phyloP scores from a whole-genome alignment of 2,888 invertebrate species.

The Ferrisia virgata region DNA sequence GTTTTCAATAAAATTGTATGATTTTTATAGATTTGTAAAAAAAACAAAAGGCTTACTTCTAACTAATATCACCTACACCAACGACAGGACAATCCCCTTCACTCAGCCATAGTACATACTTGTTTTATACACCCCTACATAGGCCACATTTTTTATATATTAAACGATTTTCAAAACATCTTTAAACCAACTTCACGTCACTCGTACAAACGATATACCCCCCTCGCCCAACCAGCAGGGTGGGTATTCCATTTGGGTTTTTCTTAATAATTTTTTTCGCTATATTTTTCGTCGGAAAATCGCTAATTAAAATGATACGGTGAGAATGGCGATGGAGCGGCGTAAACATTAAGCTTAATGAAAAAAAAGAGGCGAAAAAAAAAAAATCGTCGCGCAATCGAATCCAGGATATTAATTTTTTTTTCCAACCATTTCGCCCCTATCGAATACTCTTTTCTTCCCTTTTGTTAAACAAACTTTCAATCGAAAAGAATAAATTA shows the following conservation, averaged over 20 bases:
- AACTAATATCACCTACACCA: neutral
- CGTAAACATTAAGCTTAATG: neutral
- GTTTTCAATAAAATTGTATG: conserved; percentile 31
- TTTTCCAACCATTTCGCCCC: neutral
- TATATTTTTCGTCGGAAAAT: neutral
- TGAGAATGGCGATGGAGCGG: neutral
- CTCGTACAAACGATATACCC: no score
- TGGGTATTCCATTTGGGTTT: neutral
- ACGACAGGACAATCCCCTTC: neutral
- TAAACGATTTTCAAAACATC: neutral
- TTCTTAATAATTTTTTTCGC: neutral
- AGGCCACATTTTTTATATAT: neutral
- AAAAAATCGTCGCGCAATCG: neutral
- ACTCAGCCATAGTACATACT: no score
- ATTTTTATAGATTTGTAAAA: conserved; percentile 34
- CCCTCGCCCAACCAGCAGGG: no score
- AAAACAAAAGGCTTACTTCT: conserved; percentile 19
- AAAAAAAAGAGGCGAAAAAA: neutral
- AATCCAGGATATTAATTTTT: neutral
- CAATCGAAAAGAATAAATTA: conserved; percentile 31
- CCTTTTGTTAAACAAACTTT: neutral
- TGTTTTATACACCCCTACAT: neutral
- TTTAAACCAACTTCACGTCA: neutral
- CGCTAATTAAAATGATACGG: conserved; percentile 14
- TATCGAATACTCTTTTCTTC: neutral